These are phyloP conservation scores for Deilephila porcellus DNA, from an alignment of 2,888 invertebrate genomes.

Conservation along the genomic window DNA sequence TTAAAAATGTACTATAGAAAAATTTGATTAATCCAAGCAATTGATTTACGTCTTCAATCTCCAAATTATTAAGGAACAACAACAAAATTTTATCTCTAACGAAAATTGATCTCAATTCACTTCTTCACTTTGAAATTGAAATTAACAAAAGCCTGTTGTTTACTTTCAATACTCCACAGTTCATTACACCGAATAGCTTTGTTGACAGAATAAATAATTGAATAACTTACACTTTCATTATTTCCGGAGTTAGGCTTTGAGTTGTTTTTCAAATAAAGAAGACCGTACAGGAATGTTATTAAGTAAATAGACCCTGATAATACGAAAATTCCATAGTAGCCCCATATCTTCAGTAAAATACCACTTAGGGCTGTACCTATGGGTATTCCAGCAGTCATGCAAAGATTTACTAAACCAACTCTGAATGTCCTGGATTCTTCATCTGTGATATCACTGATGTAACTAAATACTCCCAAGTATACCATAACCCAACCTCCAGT, in stretches of 20 bases:
- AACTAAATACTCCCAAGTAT: slow-evolving; percentile 85
- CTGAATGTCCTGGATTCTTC: slow-evolving; percentile 83
- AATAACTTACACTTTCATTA: slow-evolving; percentile 57
- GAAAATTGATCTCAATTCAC: no score
- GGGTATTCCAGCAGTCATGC: slow-evolving; percentile 84
- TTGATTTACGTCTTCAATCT: no score
- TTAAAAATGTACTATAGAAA: no score
- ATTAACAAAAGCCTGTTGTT: slow-evolving; percentile 7
- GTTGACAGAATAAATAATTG: slow-evolving; percentile 12
- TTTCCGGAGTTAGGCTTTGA: slow-evolving; percentile 59
- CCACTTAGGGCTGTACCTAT: slow-evolving; percentile 84
- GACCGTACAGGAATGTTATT: slow-evolving; percentile 71
- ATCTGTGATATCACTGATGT: slow-evolving; percentile 85
- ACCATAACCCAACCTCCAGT: slow-evolving; percentile 84
- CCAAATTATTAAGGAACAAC: no score
- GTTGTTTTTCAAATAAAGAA: slow-evolving; percentile 61
- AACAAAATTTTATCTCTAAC: no score
- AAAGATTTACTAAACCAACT: slow-evolving; percentile 85
- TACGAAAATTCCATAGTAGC: slow-evolving; percentile 75
- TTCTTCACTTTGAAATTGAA: no score
- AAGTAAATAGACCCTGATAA: slow-evolving; percentile 68
- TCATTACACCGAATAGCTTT: slow-evolving; percentile 3
- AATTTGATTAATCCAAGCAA: no score
- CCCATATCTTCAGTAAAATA: slow-evolving; percentile 69
- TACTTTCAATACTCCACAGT: slow-evolving; percentile 1